Evolutionary conservation across 1,140 invertebrate species (phyloP).

Genomic region (Caligus rogercresseyi): DNA sequence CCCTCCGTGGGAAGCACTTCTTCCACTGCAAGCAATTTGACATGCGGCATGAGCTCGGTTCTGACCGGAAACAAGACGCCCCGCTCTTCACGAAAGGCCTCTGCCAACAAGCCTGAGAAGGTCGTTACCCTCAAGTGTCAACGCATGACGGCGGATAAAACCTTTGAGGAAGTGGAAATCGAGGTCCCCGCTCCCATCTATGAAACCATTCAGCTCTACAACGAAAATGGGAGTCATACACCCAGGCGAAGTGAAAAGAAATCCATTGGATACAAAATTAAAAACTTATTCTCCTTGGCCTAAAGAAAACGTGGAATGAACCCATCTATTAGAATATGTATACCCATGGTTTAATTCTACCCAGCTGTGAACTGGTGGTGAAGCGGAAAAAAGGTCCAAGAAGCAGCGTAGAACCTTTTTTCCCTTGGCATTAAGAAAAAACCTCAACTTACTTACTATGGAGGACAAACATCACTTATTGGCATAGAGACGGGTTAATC

Average conservation of each 20-base stretch:
- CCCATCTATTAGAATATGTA: no score
- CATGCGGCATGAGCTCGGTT: background rate
- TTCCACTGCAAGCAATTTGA: background rate
- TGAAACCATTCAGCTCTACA: conserved; percentile 17
- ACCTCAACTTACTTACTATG: no score
- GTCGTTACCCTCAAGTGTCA: conserved; percentile 19
- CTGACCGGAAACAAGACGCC: conserved; percentile 2
- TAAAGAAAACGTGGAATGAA: no score
- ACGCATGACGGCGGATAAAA: conserved; percentile 16
- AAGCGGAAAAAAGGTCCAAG: no score
- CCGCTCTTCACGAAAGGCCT: background rate
- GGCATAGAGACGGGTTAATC: no score
- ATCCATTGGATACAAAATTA: background rate
- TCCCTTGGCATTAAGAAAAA: no score
- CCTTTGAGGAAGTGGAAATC: conserved; percentile 16
- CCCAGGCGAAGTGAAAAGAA: background rate
- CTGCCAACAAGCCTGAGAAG: conserved; percentile 3
- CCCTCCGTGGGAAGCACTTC: background rate
- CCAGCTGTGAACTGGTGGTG: no score
- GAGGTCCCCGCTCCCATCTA: conserved; percentile 20
- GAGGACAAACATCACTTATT: no score
- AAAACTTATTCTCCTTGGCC: background rate
- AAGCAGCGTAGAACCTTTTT: no score
- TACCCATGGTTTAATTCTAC: no score
- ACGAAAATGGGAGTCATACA: background rate